Percentiles rank a stretch among this genome's conserved stretches.
Evolutionary conservation across 2,113 vertebrate species (phyloP).

Genomic region (Indicator maculatus): DNA sequence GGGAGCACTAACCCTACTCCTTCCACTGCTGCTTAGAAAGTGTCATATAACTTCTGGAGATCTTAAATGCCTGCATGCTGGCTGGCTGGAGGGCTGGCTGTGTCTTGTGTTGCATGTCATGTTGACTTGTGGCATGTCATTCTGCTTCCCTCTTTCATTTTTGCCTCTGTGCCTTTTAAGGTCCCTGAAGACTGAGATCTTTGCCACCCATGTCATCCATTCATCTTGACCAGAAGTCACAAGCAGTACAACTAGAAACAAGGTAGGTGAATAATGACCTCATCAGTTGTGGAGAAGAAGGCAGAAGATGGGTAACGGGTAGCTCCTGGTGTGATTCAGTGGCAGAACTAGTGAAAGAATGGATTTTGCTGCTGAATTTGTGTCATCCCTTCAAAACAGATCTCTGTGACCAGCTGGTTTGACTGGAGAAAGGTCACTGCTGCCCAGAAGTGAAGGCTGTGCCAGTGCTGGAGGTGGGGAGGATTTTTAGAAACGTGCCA

Average conservation of each 20-base stretch:
- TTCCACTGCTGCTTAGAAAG: background rate
- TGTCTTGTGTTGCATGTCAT: too few species aligned
- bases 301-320: background rate
- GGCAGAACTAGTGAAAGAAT: background rate
- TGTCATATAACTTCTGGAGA: rapidly evolving
- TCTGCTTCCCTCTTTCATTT: background rate
- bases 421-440: background rate
- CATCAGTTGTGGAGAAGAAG: rapidly evolving
- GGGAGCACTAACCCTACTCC: background rate
- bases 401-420: background rate
- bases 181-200: background rate
- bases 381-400: background rate
- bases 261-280: background rate
- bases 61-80: rapidly evolving
- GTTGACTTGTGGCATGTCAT: background rate
- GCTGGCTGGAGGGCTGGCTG: background rate
- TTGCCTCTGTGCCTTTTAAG: background rate
- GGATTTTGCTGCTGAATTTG: rapidly evolving
- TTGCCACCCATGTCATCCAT: too few species aligned
- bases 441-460: background rate
- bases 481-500: background rate
- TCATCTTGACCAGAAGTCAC: background rate
- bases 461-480: background rate
- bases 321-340: background rate
- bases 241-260: background rate